Percentiles rank a stretch among this genome's conserved stretches.
phyloP scores from a whole-genome alignment of 1,140 invertebrate genomes.

The Rhyzopertha dominica region DNA sequence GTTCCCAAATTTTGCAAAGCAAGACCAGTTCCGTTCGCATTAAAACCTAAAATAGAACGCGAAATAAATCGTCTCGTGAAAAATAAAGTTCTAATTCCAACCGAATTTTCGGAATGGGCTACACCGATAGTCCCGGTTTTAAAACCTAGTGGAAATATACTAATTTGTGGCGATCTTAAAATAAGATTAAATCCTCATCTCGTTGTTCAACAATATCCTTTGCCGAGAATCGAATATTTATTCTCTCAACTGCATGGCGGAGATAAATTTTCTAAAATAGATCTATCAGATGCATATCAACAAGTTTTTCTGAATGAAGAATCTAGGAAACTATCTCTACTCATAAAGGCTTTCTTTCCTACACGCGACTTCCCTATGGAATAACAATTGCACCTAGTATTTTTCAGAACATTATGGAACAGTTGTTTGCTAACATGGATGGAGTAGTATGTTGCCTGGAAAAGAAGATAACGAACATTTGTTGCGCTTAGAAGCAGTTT shows the following conservation, averaged over 20 bases:
- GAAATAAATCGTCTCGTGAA: no score
- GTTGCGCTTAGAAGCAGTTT: background rate
- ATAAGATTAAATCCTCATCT: background rate
- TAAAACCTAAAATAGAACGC: no score
- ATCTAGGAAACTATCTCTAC: background rate
- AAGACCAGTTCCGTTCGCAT: no score
- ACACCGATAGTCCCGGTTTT: no score
- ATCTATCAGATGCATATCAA: no score
- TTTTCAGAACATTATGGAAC: background rate
- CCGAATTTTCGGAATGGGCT: no score
- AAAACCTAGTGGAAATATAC: background rate
- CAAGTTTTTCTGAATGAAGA: background rate
- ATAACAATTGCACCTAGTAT: background rate
- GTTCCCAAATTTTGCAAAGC: no score
- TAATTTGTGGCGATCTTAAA: slow-evolving; percentile 2
- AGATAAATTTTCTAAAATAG: background rate
- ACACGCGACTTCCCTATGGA: no score
- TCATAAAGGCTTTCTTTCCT: background rate
- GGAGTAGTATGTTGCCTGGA: background rate
- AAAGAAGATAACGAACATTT: background rate
- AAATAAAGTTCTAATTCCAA: no score
- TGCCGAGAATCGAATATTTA: background rate
- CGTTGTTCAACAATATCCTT: background rate
- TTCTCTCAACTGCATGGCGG: background rate
- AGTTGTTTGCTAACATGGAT: background rate